Evolutionary conservation across 2,797 vertebrate genomes (phyloP).

Genomic region (Paratrypauchen microcephalus): DNA sequence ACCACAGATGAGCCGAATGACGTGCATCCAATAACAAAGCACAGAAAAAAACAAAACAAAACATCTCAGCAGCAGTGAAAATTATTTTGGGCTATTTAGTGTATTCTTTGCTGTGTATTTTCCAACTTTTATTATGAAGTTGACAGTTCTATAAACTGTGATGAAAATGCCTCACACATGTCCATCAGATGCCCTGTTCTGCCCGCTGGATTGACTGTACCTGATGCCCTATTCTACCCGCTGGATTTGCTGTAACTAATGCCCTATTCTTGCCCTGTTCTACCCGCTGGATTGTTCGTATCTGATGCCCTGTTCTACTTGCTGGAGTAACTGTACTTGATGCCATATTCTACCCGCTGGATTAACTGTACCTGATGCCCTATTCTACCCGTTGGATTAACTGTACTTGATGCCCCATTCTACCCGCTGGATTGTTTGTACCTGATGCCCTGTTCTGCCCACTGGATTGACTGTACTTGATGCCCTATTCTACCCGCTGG

Average conservation of each 20-base stretch:
- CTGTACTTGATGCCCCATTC: constrained; percentile 30
- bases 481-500: not conserved
- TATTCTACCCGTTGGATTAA: not conserved
- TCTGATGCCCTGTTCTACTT: not conserved
- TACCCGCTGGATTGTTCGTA: not conserved
- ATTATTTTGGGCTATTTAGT: not conserved
- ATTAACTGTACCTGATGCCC: constrained; percentile 29
- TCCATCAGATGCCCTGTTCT: not conserved
- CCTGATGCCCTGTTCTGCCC: constrained; percentile 23
- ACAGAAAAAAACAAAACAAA: not conserved
- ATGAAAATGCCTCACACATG: not conserved
- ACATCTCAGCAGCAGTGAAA: not conserved
- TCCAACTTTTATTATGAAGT: not conserved
- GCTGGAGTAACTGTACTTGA: constrained; percentile 28
- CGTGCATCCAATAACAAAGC: not conserved
- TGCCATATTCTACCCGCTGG: not conserved
- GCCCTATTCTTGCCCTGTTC: not conserved
- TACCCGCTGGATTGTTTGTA: constrained; percentile 2
- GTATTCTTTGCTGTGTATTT: too few relatives aligned
- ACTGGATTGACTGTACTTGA: constrained; percentile 28
- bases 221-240: constrained; percentile 29
- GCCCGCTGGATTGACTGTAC: constrained; percentile 12
- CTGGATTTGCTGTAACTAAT: constrained; percentile 34
- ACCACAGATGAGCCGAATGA: not conserved
- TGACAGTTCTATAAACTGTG: not conserved